Evolutionary conservation across 2,797 vertebrate genomes (phyloP), one percentile per base, ranked within the genome.

Genomic region (Tauraco hartlaubi): DNA sequence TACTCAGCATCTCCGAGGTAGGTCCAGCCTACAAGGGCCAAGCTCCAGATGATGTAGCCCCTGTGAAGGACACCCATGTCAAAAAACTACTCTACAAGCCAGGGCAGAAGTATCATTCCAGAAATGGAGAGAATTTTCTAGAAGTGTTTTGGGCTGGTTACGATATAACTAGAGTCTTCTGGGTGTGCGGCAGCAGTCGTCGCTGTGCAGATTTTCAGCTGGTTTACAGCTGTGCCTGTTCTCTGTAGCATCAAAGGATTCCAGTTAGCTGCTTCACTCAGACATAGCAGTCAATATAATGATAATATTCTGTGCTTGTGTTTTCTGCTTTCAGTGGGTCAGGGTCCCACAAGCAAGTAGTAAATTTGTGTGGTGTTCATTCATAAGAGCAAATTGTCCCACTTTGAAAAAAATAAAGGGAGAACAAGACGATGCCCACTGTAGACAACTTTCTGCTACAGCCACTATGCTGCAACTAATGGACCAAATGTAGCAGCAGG

Each of bases 171-270:
- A 37, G n/a, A 86, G 39, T 31, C 62, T 89, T 85, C 55, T 46
- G 63, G 7, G 41, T 23, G 13, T 44, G 55, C 44, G 79, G 52
- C 51, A 91, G 55, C 41, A 66, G 26, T 7, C 33, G 63, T 15
- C 4, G 0, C 55, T 58, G 28, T 49, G 52, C 49, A 55, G 39
- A 66, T 71, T 85, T 91, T 41, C 84, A 68, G 9, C 41, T 46
- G 59, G 11, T 59, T 88, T 84, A 68, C 55, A 91, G 62, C 58
- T 85, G 92, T 62, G 63, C 44, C 33, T 33, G 44, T 48, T 85
- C 59, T 52, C 31, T 20, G 31, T 6, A 52, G 39, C 39, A 82
- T 58, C 23, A 48, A 82, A 87, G 39, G n/a, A 33, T 48, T 81
- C 58, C 76, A 61, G 39, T 29, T 29, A 0, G 0, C 74, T 66